Conservation (phyloP, 2,113 vertebrate genomes). For the Oreochromis tanganicae region DNA sequence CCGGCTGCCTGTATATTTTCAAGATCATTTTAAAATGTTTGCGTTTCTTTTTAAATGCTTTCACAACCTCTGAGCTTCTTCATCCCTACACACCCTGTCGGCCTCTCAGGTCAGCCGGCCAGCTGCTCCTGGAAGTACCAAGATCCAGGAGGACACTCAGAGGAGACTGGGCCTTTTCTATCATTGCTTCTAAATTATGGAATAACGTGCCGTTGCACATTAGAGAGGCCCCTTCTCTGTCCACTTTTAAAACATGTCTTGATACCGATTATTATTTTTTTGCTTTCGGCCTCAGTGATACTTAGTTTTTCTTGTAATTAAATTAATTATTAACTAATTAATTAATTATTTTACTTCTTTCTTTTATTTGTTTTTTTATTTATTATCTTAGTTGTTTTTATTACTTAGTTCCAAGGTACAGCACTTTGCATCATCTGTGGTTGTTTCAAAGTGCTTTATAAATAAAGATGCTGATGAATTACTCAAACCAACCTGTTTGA, state of each 20-base stretch:
- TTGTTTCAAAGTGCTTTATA: background rate
- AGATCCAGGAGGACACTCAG: background rate
- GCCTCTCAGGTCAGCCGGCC: background rate
- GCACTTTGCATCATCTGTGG: background rate
- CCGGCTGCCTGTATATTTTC: no score
- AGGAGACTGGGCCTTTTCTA: background rate
- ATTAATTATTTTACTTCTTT: background rate
- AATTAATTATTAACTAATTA: background rate
- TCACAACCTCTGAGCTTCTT: background rate
- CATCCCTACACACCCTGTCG: accelerated
- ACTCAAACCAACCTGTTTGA: background rate
- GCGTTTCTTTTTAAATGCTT: no score
- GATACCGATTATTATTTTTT: background rate
- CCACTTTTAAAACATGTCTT: background rate
- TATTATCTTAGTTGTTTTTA: background rate
- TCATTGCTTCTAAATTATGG: background rate
- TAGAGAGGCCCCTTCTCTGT: background rate
- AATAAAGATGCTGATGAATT: background rate
- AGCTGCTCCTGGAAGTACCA: background rate
- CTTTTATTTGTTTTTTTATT: accelerated
- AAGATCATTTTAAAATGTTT: no score
- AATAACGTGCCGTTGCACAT: background rate
- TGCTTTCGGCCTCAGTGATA: background rate
- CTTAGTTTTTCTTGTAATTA: background rate
- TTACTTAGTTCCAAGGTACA: background rate